phyloP scores from a whole-genome alignment of 1,140 invertebrate species.

The Microplitis mediator region DNA sequence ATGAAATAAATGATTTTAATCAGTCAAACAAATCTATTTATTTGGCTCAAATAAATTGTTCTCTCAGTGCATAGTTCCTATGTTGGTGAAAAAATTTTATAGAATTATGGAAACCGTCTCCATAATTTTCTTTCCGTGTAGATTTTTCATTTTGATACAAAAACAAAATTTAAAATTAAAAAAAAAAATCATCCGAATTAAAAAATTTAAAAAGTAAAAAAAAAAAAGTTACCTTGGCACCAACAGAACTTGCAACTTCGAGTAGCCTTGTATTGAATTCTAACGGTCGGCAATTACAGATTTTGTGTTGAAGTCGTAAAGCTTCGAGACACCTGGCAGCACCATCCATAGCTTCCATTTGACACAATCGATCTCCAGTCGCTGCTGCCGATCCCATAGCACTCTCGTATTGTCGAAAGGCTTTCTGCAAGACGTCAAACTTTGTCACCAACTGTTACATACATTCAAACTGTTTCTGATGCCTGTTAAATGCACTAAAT shows the following conservation, averaged over 20 bases:
- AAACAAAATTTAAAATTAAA: too few species aligned
- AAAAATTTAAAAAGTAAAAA: not conserved
- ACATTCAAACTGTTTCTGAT: not conserved
- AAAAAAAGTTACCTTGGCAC: constrained; percentile 70
- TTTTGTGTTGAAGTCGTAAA: constrained; percentile 76
- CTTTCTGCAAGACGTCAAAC: constrained; percentile 63
- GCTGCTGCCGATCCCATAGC: constrained; percentile 81
- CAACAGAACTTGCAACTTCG: constrained; percentile 80
- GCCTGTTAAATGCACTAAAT: not conserved
- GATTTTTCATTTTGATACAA: too few species aligned
- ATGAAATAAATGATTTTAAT: too few species aligned
- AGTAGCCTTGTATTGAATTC: constrained; percentile 82
- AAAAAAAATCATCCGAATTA: not conserved
- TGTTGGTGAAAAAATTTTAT: too few species aligned
- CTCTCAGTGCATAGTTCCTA: too few species aligned
- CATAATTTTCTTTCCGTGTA: too few species aligned
- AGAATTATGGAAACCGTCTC: too few species aligned
- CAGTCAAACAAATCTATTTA: too few species aligned
- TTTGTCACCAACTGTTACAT: not conserved
- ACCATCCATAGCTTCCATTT: constrained; percentile 88
- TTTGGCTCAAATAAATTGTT: too few species aligned
- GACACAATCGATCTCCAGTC: constrained; percentile 78
- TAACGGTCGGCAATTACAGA: constrained; percentile 81
- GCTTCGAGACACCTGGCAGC: constrained; percentile 79
- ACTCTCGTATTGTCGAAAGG: constrained; percentile 79